Evolutionary conservation across 2,888 invertebrate genomes (phyloP).

Genomic region (Cosmopolites sordidus): DNA sequence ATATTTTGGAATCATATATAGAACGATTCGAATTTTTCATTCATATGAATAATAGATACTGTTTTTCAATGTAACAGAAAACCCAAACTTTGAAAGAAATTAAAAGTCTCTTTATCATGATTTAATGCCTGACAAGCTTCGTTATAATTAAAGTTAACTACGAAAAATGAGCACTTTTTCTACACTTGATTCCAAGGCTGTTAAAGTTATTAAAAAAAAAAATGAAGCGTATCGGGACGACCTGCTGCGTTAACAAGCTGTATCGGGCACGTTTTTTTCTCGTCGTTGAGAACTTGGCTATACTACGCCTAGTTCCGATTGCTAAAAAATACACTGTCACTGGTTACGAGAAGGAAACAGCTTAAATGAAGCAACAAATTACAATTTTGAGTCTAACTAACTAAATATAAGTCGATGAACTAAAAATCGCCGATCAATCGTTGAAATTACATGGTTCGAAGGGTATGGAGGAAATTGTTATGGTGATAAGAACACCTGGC

Average conservation of each 20-base stretch:
- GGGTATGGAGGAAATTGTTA: too few relatives aligned
- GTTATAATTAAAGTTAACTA: too few relatives aligned
- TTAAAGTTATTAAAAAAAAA: conserved; percentile 6
- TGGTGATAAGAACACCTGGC: too few relatives aligned
- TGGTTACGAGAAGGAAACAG: background rate
- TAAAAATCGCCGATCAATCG: background rate
- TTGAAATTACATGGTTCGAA: background rate
- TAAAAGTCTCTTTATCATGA: too few relatives aligned
- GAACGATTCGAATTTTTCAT: too few relatives aligned
- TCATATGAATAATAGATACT: too few relatives aligned
- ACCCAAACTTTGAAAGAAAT: too few relatives aligned
- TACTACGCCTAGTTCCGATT: conserved; percentile 6
- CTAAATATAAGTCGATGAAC: background rate
- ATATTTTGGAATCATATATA: too few relatives aligned
- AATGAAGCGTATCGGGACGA: conserved; percentile 4
- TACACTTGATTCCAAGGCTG: too few relatives aligned
- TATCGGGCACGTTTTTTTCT: conserved; percentile 11
- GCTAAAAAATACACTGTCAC: background rate
- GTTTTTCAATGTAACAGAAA: too few relatives aligned
- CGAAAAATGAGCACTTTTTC: too few relatives aligned
- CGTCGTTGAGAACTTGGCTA: background rate
- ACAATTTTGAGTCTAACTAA: background rate
- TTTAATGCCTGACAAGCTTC: too few relatives aligned
- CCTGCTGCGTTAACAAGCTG: conserved; percentile 14
- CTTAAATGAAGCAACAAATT: background rate